Conservation (phyloP, 2,113 vertebrate species). For the Mugil cephalus region DNA sequence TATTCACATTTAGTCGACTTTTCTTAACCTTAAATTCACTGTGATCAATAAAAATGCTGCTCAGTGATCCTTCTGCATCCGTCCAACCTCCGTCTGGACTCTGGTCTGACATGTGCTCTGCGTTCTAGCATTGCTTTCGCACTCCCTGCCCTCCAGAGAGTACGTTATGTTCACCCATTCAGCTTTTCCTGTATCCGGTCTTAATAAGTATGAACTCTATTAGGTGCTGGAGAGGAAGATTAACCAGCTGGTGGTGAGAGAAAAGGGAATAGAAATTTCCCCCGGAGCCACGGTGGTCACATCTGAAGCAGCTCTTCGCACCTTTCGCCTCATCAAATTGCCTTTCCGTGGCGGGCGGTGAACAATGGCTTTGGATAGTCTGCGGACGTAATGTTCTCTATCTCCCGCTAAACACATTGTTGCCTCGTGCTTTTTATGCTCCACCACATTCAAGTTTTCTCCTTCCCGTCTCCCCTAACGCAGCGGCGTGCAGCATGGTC, state of each 20-base stretch:
- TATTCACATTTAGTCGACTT: too few relatives aligned
- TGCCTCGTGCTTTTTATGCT: conserved; percentile 33
- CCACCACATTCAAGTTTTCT: conserved; percentile 24
- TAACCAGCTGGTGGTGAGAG: conserved; percentile 41
- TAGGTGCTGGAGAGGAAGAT: conserved; percentile 36
- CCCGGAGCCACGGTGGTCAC: conserved; percentile 36
- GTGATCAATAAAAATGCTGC: too few relatives aligned
- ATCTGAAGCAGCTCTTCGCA: conserved; percentile 40
- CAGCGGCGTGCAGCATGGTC: neutral
- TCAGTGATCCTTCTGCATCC: too few relatives aligned
- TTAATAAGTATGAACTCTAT: conserved; percentile 61
- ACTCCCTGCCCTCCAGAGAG: conserved; percentile 2
- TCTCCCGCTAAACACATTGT: conserved; percentile 37
- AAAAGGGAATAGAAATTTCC: conserved; percentile 32
- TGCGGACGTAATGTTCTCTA: conserved; percentile 39
- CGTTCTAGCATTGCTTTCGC: conserved; percentile 5
- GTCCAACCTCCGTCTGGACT: neutral
- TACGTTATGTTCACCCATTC: conserved; percentile 16
- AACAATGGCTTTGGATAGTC: conserved; percentile 53
- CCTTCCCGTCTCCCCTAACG: neutral
- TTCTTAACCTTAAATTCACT: too few relatives aligned
- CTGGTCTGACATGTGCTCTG: neutral
- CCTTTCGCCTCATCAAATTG: conserved; percentile 48
- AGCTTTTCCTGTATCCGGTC: conserved; percentile 29
- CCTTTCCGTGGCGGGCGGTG: conserved; percentile 35